A percentile compares a stretch with the other conserved stretches of the same genome.
These are phyloP conservation scores for Dinomys branickii DNA, from an alignment of 2,113 vertebrate species.

Conservation along the genomic window DNA sequence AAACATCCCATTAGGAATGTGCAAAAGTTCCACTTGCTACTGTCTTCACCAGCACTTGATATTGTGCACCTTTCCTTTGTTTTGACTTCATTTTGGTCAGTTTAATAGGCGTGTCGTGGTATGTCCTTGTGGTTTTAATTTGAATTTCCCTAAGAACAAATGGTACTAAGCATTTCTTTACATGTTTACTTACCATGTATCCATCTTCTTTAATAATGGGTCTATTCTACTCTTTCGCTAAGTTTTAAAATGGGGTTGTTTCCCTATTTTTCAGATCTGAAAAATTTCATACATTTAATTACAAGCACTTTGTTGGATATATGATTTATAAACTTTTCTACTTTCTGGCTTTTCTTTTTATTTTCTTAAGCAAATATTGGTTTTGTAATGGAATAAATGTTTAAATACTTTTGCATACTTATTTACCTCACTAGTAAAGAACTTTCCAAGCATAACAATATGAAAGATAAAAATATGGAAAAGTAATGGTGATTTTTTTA, in stretches of 20 bases:
- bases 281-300: not conserved
- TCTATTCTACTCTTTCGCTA: not conserved
- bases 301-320: not conserved
- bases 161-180: not conserved
- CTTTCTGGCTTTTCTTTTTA: not conserved
- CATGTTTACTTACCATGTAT: not conserved
- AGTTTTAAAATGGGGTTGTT: not conserved
- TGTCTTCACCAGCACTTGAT: not conserved
- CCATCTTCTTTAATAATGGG: not conserved
- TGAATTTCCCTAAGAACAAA: not conserved
- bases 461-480: not conserved
- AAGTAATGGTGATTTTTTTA: not conserved
- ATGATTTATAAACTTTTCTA: not conserved
- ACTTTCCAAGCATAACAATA: not conserved
- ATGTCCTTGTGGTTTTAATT: not conserved
- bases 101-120: not conserved
- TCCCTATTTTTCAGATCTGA: not conserved
- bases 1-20: not conserved
- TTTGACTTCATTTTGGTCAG: not conserved
- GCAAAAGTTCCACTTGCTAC: not conserved
- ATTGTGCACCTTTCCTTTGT: not conserved
- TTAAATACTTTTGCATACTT: not conserved
- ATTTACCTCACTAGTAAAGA: not conserved
- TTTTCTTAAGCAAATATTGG: not conserved
- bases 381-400: not conserved